Conservation (phyloP, 2,888 invertebrate genomes). For the Zhuqinia jingwanae region DNA sequence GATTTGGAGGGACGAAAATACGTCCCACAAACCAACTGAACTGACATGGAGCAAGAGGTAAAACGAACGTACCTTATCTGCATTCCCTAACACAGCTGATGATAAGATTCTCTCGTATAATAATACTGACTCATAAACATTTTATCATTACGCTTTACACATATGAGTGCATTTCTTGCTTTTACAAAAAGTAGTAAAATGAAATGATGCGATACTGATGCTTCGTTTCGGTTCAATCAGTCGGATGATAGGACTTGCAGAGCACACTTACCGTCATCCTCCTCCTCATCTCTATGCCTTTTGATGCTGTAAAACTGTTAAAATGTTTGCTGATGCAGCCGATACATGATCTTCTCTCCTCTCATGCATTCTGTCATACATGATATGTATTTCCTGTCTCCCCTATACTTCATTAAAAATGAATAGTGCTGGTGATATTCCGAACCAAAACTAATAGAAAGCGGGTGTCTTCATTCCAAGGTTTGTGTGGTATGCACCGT, state of each 20-base stretch:
- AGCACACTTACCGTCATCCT: too few relatives aligned
- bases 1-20: too few relatives aligned
- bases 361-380: background rate
- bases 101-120: too few relatives aligned
- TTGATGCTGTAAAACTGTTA: background rate
- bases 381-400: background rate
- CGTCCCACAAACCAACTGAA: too few relatives aligned
- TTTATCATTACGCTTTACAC: background rate
- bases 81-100: too few relatives aligned
- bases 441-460: slow-evolving; percentile 2
- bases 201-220: slow-evolving; percentile 6
- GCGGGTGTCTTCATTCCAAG: background rate
- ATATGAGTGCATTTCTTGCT: background rate
- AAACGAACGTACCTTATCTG: too few relatives aligned
- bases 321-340: too few relatives aligned
- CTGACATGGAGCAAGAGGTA: too few relatives aligned
- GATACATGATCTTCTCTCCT: background rate
- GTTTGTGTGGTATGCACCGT: slow-evolving; percentile 23
- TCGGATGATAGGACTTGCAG: background rate
- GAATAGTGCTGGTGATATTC: background rate
- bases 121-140: too few relatives aligned
- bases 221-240: slow-evolving; percentile 19
- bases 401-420: background rate
- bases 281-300: background rate
- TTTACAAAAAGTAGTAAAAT: background rate